These are phyloP conservation scores for Scopus umbretta DNA, from an alignment of 2,113 vertebrate species.

Conservation along the genomic window DNA sequence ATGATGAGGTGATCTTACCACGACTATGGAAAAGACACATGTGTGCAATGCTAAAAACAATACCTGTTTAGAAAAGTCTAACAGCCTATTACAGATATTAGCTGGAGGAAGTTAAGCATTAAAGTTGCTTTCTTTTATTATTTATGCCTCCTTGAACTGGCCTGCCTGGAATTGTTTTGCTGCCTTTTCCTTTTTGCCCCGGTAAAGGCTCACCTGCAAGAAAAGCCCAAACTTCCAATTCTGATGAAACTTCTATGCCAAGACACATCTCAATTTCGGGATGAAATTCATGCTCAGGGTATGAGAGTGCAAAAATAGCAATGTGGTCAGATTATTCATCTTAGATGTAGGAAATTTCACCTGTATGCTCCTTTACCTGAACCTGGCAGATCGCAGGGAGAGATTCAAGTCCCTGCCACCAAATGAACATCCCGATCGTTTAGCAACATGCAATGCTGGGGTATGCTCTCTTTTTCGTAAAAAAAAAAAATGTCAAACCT, in stretches of 20 bases:
- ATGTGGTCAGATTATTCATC: not conserved
- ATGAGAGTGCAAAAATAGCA: not conserved
- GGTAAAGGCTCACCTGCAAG: not conserved
- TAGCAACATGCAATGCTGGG: not conserved
- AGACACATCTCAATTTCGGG: not conserved
- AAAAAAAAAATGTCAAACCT: not conserved
- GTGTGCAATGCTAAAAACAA: not conserved
- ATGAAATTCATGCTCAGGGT: not conserved
- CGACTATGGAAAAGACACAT: not conserved
- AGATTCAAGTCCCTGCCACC: not conserved
- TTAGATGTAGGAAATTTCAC: not conserved
- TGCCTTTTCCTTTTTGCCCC: not conserved
- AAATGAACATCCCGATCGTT: rapidly evolving
- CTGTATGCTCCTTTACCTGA: not conserved
- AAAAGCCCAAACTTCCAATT: not conserved
- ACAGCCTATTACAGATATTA: not conserved
- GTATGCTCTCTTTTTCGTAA: not conserved
- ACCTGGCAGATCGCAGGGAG: not conserved
- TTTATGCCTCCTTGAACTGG: not conserved
- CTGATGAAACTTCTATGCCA: not conserved
- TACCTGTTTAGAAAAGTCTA: not conserved
- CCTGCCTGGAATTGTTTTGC: not conserved
- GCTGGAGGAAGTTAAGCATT: not conserved
- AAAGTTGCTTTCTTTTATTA: not conserved
- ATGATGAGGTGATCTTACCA: not conserved